Base-by-base conservation (phyloP, 1,140 invertebrate genomes). In the Thaumetopoea pityocampa region DNA sequence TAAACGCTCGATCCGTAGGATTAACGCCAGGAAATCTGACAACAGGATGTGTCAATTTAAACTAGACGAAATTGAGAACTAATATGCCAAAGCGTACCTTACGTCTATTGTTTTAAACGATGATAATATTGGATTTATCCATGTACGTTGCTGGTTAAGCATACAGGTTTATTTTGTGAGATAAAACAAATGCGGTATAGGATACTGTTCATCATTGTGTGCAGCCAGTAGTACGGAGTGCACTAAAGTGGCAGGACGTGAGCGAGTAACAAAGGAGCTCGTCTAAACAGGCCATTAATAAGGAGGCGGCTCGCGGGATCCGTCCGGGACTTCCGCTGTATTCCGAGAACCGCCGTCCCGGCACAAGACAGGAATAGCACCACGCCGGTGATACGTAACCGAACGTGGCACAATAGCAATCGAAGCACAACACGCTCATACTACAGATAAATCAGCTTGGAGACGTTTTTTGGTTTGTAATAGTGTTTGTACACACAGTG, bases 231-330 rank as follows among this genome's bases (percentile, higher is more conserved):
- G 45, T 54, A 50, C 34, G 41, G 43, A 29, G 37, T 19, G 50
- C 43, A 50, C 44, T 67, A 49, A 64, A 67, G 65, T 70, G 60
- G 56, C 60, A 66, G 61, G 61, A 76, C 71, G 73, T 67, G 71
- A 74, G 72, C 58, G 49, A 70, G 63, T 73, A 74, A 80, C 78
- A 78, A 78, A 82, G 71, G 67, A 73, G 73, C 64, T 60, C 58
- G 67, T 70, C 62, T 78, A 82, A 80, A 76, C 73, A 78, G 76
- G 73, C 65, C 76, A 80, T 82, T 82, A 78, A 82, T 74, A 82
- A 76, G 70, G 69, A 71, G 65, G 55, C 70, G 66, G 69, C 61
- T 63, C 56, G 59, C 56, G 51, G 51, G 55, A 59, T 65, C 54
- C 62, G 61, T 43, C 47, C 63, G 67, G 63, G 62, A 69, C 73